phyloP scores from a whole-genome alignment of 2,797 vertebrate species.

The Megaceryle alcyon region DNA sequence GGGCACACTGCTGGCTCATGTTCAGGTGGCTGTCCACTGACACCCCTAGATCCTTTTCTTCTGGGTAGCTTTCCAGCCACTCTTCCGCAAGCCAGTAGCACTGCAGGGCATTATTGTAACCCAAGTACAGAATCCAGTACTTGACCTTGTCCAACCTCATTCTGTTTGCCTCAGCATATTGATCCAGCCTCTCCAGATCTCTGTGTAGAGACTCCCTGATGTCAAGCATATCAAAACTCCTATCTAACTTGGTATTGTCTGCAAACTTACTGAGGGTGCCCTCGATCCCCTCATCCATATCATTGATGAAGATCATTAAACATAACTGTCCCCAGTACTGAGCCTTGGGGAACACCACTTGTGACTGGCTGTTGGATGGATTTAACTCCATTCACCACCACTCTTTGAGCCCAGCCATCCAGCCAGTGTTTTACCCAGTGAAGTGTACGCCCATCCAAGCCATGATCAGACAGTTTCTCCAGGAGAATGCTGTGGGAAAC shows the following conservation, averaged over 20 bases:
- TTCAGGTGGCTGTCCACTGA: not conserved
- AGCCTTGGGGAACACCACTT: not conserved
- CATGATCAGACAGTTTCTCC: not conserved
- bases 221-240: not conserved
- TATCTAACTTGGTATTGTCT: not conserved
- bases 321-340: not conserved
- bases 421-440: not conserved
- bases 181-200: not conserved
- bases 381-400: not conserved
- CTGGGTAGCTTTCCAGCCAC: not conserved
- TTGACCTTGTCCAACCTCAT: not conserved
- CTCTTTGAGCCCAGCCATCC: not conserved
- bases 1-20: not conserved
- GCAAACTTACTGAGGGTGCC: not conserved
- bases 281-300: not conserved
- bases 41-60: not conserved
- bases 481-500: not conserved
- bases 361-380: not conserved
- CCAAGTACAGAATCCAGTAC: not conserved
- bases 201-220: not conserved
- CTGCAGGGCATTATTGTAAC: not conserved
- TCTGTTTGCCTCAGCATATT: not conserved
- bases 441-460: not conserved
- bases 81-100: not conserved
- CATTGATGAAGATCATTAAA: not conserved